These are phyloP conservation scores for Phasianus colchicus DNA, from an alignment of 2,113 vertebrate species.

Conservation along the genomic window DNA sequence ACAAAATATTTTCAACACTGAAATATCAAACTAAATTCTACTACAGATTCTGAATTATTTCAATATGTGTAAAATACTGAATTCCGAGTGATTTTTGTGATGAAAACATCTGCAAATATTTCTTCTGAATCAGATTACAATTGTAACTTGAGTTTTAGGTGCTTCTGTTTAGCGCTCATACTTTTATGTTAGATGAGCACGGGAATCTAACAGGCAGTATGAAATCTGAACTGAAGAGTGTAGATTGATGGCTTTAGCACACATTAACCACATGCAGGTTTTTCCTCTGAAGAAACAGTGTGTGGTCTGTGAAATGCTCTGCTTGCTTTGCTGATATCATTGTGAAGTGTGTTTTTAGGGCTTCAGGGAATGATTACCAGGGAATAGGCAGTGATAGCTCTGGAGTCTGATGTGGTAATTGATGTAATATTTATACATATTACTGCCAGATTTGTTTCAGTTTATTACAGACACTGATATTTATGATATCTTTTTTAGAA, in stretches of 20 bases:
- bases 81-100: background rate
- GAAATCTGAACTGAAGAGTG: background rate
- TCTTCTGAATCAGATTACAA: background rate
- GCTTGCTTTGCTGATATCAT: rapidly evolving
- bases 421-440: background rate
- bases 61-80: background rate
- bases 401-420: background rate
- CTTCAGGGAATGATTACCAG: background rate
- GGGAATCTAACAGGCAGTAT: background rate
- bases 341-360: background rate
- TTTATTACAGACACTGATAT: background rate
- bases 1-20: background rate
- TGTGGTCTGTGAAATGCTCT: background rate
- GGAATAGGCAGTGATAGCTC: background rate
- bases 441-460: background rate
- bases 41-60: background rate
- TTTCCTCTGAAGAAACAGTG: background rate
- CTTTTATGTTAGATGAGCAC: background rate
- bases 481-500: background rate
- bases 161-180: background rate
- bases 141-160: background rate
- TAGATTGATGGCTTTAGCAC: background rate
- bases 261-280: background rate
- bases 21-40: background rate
- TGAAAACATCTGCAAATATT: background rate